Evolutionary conservation across 2,113 vertebrate genomes (phyloP).

Genomic region (Nanorana parkeri): DNA sequence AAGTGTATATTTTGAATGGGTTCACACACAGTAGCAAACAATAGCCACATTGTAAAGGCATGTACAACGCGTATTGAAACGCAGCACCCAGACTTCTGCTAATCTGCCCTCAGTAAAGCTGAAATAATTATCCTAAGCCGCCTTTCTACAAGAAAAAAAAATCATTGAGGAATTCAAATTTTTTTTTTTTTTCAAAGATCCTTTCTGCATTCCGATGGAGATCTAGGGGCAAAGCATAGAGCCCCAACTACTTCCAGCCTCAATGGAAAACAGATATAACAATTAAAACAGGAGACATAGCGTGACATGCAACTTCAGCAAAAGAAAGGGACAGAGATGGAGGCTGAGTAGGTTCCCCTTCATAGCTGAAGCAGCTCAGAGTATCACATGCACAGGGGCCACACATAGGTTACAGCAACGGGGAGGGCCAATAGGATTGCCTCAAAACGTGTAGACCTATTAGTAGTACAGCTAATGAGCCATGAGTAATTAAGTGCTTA

Average conservation of each 20-base stretch:
- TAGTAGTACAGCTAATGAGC: too few relatives aligned
- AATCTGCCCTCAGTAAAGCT: slow-evolving; percentile 96
- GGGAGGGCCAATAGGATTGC: neutral
- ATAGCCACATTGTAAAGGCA: slow-evolving; percentile 89
- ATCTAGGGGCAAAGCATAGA: slow-evolving; percentile 72
- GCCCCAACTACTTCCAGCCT: slow-evolving; percentile 74
- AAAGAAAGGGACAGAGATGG: slow-evolving; percentile 65
- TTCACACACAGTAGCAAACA: slow-evolving; percentile 92
- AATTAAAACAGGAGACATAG: slow-evolving; percentile 77
- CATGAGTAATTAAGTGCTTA: too few relatives aligned
- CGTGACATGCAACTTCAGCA: slow-evolving; percentile 68
- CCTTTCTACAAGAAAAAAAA: slow-evolving; percentile 95
- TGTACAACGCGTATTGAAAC: slow-evolving; percentile 87
- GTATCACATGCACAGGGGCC: slow-evolving; percentile 3
- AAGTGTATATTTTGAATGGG: slow-evolving; percentile 89
- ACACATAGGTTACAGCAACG: neutral
- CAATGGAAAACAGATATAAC: slow-evolving; percentile 71
- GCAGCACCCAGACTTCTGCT: slow-evolving; percentile 88
- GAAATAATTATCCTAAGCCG: slow-evolving; percentile 98
- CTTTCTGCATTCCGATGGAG: slow-evolving; percentile 90
- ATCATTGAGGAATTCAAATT: slow-evolving; percentile 98
- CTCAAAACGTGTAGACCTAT: too few relatives aligned
- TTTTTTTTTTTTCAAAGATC: slow-evolving; percentile 76
- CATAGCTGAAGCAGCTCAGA: slow-evolving; percentile 37
- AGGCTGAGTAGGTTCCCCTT: slow-evolving; percentile 65